Evolutionary conservation across 2,113 vertebrate species (phyloP).

Genomic region (Riparia riparia): DNA sequence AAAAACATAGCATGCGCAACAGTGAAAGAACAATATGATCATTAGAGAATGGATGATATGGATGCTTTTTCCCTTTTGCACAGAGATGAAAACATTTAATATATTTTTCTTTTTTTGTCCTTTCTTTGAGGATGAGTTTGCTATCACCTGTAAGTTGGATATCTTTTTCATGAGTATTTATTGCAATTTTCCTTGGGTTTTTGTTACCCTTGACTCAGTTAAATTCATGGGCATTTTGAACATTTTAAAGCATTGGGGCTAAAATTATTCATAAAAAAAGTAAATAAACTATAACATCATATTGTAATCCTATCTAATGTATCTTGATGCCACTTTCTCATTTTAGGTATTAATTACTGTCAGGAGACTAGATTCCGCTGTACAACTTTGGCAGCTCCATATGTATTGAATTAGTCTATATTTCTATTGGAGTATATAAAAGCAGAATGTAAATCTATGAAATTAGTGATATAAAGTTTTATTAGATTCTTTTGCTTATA

Average conservation of each 20-base stretch:
- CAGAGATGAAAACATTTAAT: background rate
- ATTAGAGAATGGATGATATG: background rate
- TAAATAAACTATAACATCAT: background rate
- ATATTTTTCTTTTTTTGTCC: background rate
- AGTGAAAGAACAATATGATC: background rate
- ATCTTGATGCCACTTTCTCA: background rate
- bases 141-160: background rate
- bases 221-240: background rate
- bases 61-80: background rate
- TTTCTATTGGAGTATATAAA: background rate
- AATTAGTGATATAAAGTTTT: background rate
- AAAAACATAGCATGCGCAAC: background rate
- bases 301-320: background rate
- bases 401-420: background rate
- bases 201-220: background rate
- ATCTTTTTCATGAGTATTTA: background rate
- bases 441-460: background rate
- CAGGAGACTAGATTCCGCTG: background rate
- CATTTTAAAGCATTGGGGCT: background rate
- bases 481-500: background rate
- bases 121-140: background rate
- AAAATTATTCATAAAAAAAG: background rate
- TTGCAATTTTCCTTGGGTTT: background rate
- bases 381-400: background rate
- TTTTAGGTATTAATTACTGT: background rate